Base-by-base conservation (phyloP, 2,113 vertebrate genomes). In the Anser cygnoides region DNA sequence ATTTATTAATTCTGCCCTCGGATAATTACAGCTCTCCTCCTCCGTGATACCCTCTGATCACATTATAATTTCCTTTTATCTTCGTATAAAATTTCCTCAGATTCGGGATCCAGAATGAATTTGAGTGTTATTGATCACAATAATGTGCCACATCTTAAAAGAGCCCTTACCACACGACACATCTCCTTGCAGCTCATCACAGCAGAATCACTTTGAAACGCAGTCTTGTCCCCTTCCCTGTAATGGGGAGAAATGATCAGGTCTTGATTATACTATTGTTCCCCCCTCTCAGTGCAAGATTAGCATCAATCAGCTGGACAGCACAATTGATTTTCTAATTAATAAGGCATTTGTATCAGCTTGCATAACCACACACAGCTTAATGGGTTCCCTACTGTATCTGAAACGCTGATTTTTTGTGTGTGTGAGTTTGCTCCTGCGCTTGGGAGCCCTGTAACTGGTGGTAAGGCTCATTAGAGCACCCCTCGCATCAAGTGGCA, bases 241-340 rank as follows among this genome's bases (percentile, higher is more conserved):
- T 97, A 97, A 98, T 96, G 88, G 96, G 97, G 97, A 97, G 97
- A 96, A 97, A 98, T 97, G 89, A 98, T 98, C 97, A 95, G 87
- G 84, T 97, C 96, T 95, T 97, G 97, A 98, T 96, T 97, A 91
- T 89, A 77, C 96, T 97, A 92, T 95, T 97, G 95, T 96, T 96
- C 92, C 93, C 93, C 92, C 84, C 84, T 95, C 96, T 96, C 11
- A 1, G 62, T 75, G 19, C 52, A 93, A 90, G 93, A 95, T 84
- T 96, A 96, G 92, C 96, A 98, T 98, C 98, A 96, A 96, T 98
- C 97, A 97, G 91, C 83, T 13, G 39, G 97, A 98, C 96, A 96
- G 96, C n/a, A 37, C 97, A 96, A 98, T 97, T 98, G 97, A 98
- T 98, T 98, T 98, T 97, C 96, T 97, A 97, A 98, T 97, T 98